Evolutionary conservation across 1,140 invertebrate genomes (phyloP), one percentile per base, ranked within the genome.

Genomic region (Scaptomyza hsui): DNA sequence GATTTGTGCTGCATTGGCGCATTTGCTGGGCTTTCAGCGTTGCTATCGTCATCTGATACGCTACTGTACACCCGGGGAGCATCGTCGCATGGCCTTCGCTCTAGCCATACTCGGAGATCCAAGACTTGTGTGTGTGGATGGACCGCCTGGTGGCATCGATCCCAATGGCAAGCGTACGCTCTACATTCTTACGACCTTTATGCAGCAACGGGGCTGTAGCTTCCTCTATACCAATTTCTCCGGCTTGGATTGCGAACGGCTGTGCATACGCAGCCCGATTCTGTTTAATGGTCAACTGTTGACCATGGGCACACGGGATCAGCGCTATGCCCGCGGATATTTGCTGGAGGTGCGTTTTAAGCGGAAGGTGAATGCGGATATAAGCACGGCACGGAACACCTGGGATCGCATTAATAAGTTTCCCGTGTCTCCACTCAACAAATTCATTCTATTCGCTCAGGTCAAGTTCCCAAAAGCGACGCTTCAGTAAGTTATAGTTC

Each of bases 21-120:
- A 41, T 1, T 13, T 88, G 37, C 16, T 89, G 24, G 85, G 75
- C 10, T 64, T 88, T 2, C 16, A 39, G 0, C 24, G 13, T 3
- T 64, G 74, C 26, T 60, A 68, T 29, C 42, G 53, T 1, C 61
- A 61, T 9, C 21, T 51, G 2, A 15, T 76, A 0, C 16, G 19
- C 0, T 4, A 26, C 4, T 88, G 75, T 37, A 97, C 96, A 42
- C 96, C 96, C 6, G 97, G 97, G 1, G 97, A 97, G 92, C 97
- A 97, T 90, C 92, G 97, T 26, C 97, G 97, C 78, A 91, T 98
- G 0, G 96, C 94, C 26, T 96, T 98, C 39, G 97, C 96, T n/a
- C 96, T 98, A 61, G 97, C 97, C 2, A 94, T 98, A 19, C 95
- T 97, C 69, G 96, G 97, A 3, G 95, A 97, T 90, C 97, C 97